Evolutionary conservation across 1,140 invertebrate genomes (phyloP).

Genomic region (Macrosteles quadrilineatus): DNA sequence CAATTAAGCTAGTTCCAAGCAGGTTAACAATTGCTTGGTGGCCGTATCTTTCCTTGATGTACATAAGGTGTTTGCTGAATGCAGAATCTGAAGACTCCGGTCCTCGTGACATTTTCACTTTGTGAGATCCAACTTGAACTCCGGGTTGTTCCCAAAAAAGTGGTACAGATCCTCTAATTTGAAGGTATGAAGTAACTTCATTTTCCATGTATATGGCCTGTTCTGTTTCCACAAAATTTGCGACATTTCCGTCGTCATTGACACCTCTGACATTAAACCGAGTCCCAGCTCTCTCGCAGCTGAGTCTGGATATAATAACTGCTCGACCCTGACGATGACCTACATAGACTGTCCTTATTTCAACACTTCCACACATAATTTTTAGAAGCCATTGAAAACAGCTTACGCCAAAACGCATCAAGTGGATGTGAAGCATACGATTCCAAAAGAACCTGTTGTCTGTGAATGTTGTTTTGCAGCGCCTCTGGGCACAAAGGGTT

Average conservation of each 20-base stretch:
- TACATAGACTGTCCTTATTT: constrained; percentile 94
- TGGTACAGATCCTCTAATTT: constrained; percentile 95
- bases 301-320: constrained; percentile 91
- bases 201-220: constrained; percentile 92
- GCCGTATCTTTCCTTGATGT: constrained; percentile 89
- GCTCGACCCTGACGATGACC: constrained; percentile 90
- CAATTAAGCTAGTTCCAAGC: constrained; percentile 55
- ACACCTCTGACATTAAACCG: constrained; percentile 97
- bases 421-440: constrained; percentile 88
- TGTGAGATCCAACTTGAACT: constrained; percentile 98
- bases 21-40: constrained; percentile 57
- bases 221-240: constrained; percentile 99
- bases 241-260: constrained; percentile 98
- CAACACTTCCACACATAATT: constrained; percentile 94
- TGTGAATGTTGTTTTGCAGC: constrained; percentile 72
- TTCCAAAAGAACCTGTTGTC: constrained; percentile 90
- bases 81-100: constrained; percentile 90
- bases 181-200: constrained; percentile 78
- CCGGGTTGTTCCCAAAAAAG: constrained; percentile 99
- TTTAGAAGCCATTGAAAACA: constrained; percentile 87
- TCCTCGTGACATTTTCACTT: constrained; percentile 94
- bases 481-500: constrained; percentile 89
- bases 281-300: constrained; percentile 95
- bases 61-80: constrained; percentile 87
- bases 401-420: constrained; percentile 86